Evolutionary conservation across 2,797 vertebrate genomes (phyloP), one percentile per base, ranked within the genome.

Genomic region (Podarcis lilfordi): DNA sequence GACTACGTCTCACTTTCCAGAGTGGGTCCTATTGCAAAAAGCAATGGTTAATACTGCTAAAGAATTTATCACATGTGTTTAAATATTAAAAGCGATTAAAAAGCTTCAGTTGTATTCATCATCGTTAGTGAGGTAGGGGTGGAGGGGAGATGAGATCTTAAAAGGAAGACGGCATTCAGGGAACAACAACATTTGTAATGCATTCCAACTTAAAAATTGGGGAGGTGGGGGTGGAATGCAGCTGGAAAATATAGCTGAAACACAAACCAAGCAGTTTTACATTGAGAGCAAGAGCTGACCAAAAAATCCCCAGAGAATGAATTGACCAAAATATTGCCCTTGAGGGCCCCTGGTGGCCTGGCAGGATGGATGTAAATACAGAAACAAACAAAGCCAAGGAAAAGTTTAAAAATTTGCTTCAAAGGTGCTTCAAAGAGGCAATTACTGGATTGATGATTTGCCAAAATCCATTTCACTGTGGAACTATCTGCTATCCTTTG

Each of bases 1-100:
- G 99, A 88, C 98, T 99, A 87, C 99, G 98, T 0, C 99, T 98
- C 45, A 99, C 98, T 94, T 99, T 99, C 99, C 99, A 99, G 61
- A 99, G 97, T 0, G 99, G 99, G 94, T 99, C 99, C 98, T 99
- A 94, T 66, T 61, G 81, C 78, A 85, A 43, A 0, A 66, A 89
- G 87, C 91, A 83, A 91, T 71, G 2, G 19, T 88, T 66, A 93
- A 25, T 29, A 85, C 6, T 4, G 23, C 82, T 86, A 69, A 92
- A 86, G n/a, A 8, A 21, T 59, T 89, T 23, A 91, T 91, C 64
- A 87, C 19, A 88, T 83, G 27, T 92, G 11, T 78, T 68, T 45
- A 85, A 91, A 84, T 71, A 87, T 61, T 61, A 80, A 77, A 71
- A 29, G 6, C n/a, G 23, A 45, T 40, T 83, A 13, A 76, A 64